These are phyloP conservation scores for Cricetomys ansorgei DNA, from an alignment of 2,113 vertebrate genomes.

Conservation along the genomic window DNA sequence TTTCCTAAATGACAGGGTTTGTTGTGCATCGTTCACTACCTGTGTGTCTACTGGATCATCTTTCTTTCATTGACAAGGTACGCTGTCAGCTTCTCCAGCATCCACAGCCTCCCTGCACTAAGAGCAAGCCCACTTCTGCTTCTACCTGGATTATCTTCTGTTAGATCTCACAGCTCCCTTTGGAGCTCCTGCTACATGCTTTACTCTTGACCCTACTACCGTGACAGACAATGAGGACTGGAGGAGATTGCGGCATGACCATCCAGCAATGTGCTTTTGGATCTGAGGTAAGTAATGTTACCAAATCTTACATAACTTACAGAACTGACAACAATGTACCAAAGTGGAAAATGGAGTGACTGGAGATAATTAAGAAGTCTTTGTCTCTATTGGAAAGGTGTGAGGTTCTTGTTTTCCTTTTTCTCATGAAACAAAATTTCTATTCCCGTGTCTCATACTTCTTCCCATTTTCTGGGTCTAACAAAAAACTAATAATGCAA, in stretches of 20 bases:
- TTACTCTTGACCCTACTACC: not conserved
- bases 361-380: not conserved
- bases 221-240: not conserved
- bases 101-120: not conserved
- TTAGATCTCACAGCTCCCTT: not conserved
- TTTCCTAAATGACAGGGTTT: conserved; percentile 85
- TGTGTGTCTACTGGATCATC: conserved; percentile 92
- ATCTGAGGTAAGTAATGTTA: conserved; percentile 84
- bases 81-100: conserved; percentile 79
- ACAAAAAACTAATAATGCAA: not conserved
- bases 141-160: not conserved
- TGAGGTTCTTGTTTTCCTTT: conserved; percentile 29
- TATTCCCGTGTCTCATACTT: not conserved
- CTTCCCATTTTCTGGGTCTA: conserved; percentile 45
- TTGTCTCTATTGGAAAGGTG: conserved; percentile 83
- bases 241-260: conserved; percentile 11
- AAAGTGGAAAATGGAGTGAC: conserved; percentile 7
- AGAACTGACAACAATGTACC: conserved; percentile 56
- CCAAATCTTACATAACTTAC: conserved; percentile 81
- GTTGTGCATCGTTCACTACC: conserved; percentile 79
- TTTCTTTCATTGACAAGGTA: conserved; percentile 88
- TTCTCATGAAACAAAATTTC: not conserved
- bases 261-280: conserved; percentile 79
- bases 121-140: conserved; percentile 29
- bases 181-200: not conserved